phyloP scores from a whole-genome alignment of 2,888 invertebrate species.

The Diaperis boleti region DNA sequence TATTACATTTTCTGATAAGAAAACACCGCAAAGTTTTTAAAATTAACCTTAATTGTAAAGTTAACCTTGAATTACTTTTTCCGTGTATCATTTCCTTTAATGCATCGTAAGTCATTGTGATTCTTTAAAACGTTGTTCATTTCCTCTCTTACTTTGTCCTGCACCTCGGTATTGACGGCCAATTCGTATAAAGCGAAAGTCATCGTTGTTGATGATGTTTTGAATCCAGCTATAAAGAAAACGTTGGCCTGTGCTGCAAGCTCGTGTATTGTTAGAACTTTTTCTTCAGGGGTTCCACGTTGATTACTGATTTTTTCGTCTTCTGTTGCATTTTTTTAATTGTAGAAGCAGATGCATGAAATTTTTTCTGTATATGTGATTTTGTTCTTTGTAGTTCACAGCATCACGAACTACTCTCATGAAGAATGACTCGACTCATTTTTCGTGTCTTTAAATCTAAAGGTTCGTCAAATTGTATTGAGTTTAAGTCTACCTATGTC shows the following conservation, averaged over 20 bases:
- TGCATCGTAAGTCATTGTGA: conserved; percentile 45
- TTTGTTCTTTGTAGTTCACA: too few species aligned
- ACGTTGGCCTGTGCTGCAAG: conserved; percentile 47
- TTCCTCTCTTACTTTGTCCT: conserved; percentile 46
- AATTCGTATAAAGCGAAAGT: conserved; percentile 47
- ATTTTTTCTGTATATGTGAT: too few species aligned
- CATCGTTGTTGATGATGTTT: conserved; percentile 48
- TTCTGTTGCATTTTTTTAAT: too few species aligned
- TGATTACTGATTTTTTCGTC: conserved; percentile 36
- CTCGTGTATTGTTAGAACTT: conserved; percentile 40
- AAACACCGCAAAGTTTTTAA: too few species aligned
- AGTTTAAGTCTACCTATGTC: too few species aligned
- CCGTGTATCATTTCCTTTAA: conserved; percentile 47
- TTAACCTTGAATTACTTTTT: conserved; percentile 44
- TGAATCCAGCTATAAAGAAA: conserved; percentile 49
- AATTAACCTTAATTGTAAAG: too few species aligned
- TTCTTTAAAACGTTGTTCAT: conserved; percentile 40
- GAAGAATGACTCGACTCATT: too few species aligned
- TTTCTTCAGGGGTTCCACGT: conserved; percentile 16
- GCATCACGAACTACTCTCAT: too few species aligned
- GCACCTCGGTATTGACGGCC: conserved; percentile 43
- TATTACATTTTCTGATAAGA: too few species aligned
- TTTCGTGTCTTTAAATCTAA: too few species aligned
- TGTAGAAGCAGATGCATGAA: too few species aligned
- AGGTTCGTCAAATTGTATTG: too few species aligned